Conservation (phyloP, 2,888 invertebrate species). For the Drosophila birchii region DNA sequence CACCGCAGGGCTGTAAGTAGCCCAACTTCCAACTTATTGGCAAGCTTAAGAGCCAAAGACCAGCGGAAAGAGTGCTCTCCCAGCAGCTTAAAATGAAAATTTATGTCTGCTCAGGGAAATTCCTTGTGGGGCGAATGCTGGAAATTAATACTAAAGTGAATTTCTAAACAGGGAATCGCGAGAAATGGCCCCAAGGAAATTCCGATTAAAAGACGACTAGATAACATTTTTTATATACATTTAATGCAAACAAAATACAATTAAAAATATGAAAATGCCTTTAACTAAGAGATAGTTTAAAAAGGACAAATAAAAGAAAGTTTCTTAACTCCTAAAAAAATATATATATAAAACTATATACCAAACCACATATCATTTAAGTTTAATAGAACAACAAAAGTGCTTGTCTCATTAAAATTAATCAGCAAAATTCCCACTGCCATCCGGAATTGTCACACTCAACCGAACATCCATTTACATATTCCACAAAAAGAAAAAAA, state of each 20-base stretch:
- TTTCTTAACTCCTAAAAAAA: not conserved
- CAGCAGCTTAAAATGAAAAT: slow-evolving; percentile 22
- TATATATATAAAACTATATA: not conserved
- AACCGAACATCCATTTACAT: not conserved
- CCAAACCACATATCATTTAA: not conserved
- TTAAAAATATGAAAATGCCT: not conserved
- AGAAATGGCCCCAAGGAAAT: slow-evolving; percentile 1
- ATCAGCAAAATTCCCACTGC: not conserved
- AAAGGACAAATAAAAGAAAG: not conserved
- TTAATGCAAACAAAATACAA: not conserved
- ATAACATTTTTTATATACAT: not conserved
- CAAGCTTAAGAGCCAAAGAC: slow-evolving; percentile 43
- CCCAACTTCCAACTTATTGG: slow-evolving; percentile 65
- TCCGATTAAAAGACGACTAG: not conserved
- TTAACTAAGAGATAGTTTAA: not conserved
- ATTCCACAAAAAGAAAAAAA: not conserved
- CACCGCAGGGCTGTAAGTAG: slow-evolving; percentile 66
- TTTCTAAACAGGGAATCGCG: slow-evolving; percentile 3
- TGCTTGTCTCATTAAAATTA: not conserved
- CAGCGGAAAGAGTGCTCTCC: slow-evolving; percentile 4
- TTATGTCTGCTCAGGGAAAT: slow-evolving; percentile 27
- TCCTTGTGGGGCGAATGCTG: slow-evolving; percentile 8
- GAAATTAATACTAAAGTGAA: slow-evolving; percentile 30
- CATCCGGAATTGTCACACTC: not conserved
- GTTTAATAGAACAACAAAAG: not conserved